These are phyloP conservation scores for Gymnothorax javanicus DNA, from an alignment of 2,797 vertebrate genomes.

Conservation along the genomic window DNA sequence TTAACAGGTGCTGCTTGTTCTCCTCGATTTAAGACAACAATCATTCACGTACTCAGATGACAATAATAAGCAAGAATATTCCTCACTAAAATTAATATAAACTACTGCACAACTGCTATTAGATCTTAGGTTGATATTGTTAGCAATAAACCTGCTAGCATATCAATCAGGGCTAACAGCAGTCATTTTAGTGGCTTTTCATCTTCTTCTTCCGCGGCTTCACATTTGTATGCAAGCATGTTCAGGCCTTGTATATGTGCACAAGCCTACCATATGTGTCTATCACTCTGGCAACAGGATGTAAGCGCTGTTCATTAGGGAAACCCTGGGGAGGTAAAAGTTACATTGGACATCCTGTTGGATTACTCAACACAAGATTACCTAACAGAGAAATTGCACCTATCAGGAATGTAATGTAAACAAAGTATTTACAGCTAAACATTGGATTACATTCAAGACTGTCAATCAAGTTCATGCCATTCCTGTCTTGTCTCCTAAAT, in stretches of 20 bases:
- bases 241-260: not conserved
- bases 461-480: constrained; percentile 10
- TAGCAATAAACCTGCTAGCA: not conserved
- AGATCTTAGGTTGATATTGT: no score
- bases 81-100: no score
- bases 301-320: not conserved
- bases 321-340: constrained; percentile 14
- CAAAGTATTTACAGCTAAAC: not conserved
- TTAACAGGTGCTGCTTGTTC: no score
- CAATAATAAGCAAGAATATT: no score
- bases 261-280: not conserved
- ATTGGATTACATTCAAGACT: not conserved
- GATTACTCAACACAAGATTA: constrained; percentile 7
- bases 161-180: not conserved
- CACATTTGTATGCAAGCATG: not conserved
- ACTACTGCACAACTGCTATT: no score
- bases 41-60: no score
- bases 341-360: not conserved
- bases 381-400: not conserved
- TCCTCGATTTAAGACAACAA: no score
- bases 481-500: constrained; percentile 4
- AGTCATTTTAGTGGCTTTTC: not conserved
- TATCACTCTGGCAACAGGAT: not conserved
- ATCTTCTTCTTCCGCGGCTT: not conserved
- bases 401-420: not conserved